phyloP scores from a whole-genome alignment of 2,888 invertebrate genomes.

The Heteromyza rotundicornis region DNA sequence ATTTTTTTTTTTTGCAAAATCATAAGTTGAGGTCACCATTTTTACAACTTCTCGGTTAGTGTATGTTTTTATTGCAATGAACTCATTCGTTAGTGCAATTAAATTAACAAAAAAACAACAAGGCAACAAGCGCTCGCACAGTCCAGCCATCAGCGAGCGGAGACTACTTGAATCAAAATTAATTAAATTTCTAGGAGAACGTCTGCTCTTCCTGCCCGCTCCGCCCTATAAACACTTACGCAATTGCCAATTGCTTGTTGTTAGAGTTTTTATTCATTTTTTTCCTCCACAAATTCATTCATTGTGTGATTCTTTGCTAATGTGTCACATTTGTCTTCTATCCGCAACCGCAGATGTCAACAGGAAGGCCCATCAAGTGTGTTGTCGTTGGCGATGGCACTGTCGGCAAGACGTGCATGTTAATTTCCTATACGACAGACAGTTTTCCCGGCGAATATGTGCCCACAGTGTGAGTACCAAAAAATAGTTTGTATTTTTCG shows the following conservation, averaged over 20 bases:
- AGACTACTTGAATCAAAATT: neutral
- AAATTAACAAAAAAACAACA: neutral
- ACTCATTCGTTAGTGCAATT: neutral
- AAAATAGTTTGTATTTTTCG: too few species aligned
- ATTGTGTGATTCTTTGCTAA: constrained; percentile 14
- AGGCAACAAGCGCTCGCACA: neutral
- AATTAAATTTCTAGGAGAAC: neutral
- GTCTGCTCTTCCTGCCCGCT: neutral
- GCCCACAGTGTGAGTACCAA: constrained; percentile 83
- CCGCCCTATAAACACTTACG: neutral
- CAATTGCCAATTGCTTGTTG: neutral
- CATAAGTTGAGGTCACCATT: too few species aligned
- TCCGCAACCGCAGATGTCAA: constrained; percentile 73
- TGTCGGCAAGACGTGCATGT: constrained; percentile 92
- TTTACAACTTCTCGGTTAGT: too few species aligned
- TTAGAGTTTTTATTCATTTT: neutral
- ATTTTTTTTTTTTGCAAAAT: too few species aligned
- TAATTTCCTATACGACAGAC: constrained; percentile 91
- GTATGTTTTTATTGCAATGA: neutral
- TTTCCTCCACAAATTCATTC: too few species aligned
- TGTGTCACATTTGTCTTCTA: neutral
- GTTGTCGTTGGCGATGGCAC: constrained; percentile 93
- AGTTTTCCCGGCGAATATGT: constrained; percentile 95
- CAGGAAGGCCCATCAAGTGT: constrained; percentile 90
- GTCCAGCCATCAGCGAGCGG: too few species aligned